Base-by-base conservation (phyloP, 1,140 invertebrate species). In the Dysdera silvatica region DNA sequence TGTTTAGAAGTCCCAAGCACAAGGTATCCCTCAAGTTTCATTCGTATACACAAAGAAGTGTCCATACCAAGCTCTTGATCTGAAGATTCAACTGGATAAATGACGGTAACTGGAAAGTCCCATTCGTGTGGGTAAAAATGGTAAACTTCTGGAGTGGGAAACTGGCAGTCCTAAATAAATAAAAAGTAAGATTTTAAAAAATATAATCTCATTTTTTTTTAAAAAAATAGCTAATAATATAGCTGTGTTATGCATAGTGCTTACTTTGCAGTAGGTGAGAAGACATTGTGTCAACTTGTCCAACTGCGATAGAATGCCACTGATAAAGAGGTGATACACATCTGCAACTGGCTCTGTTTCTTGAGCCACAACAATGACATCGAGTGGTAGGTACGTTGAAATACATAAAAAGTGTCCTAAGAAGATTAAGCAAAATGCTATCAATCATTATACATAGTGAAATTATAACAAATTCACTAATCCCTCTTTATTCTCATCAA, bases 31-130 rank as follows among this genome's bases (percentile, higher is more conserved):
- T n/a, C n/a, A n/a, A n/a, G n/a, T n/a, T n/a, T n/a, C n/a, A n/a
- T n/a, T n/a, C n/a, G n/a, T n/a, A n/a, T n/a, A n/a, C n/a, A n/a
- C n/a, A n/a, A n/a, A n/a, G n/a, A 26, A 7, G n/a, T 26, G 33
- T 12, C 58, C 78, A 78, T 79, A 87, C 85, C 78, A 75, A 83
- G 76, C 7, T 74, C 56, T 7, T 70, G 64, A 31, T 77, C 74
- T 33, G 80, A 75, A 49, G 80, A 77, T 20, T 77, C 78, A 69
- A 80, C 79, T 37, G 85, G 81, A 71, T 88, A 86, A 18, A 87
- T 76, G 67, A 85, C 77, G 45, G 87, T 87, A 16, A 91, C 71
- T 65, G 89, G 85, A 77, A 89, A 86, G 8, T 86, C 85, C 67
- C 85, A 81, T 60, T 82, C 78, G 59, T 74, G 70, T 2, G 82